A percentile compares a stretch with the other conserved stretches of the same genome.
Evolutionary conservation across 2,888 invertebrate genomes (phyloP).

Genomic region (Ecdyonurus torrentis): DNA sequence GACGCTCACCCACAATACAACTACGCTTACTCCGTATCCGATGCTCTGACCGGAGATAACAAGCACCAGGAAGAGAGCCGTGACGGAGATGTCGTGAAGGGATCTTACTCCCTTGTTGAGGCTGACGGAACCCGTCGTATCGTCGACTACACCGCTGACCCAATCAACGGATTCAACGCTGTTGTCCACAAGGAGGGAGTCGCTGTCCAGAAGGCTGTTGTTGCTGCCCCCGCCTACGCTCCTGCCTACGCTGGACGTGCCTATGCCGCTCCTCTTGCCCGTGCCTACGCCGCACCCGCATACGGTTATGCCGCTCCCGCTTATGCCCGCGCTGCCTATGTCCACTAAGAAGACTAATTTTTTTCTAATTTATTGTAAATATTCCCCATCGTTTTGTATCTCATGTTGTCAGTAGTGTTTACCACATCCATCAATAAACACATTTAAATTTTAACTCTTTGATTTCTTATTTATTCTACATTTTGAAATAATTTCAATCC

Average conservation of each 20-base stretch:
- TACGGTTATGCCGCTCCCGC: background rate
- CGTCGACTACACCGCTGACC: conserved; percentile 11
- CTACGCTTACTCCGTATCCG: conserved; percentile 7
- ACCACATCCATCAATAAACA: too few relatives aligned
- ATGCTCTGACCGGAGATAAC: conserved; percentile 8
- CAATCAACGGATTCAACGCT: conserved; percentile 10
- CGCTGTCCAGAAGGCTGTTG: conserved; percentile 3
- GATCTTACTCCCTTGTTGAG: conserved; percentile 8
- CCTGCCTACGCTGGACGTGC: too few relatives aligned
- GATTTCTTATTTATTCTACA: too few relatives aligned
- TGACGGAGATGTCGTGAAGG: conserved; percentile 8
- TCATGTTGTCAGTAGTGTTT: too few relatives aligned
- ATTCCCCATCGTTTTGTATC: too few relatives aligned
- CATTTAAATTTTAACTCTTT: too few relatives aligned
- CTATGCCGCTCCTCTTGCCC: background rate
- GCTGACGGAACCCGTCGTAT: conserved; percentile 10
- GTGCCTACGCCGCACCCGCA: conserved; percentile 6
- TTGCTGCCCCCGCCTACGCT: conserved; percentile 4
- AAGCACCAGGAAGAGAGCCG: conserved; percentile 8
- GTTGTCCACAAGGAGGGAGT: conserved; percentile 8
- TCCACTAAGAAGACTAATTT: too few relatives aligned
- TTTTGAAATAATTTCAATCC: too few relatives aligned
- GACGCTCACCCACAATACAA: conserved; percentile 11
- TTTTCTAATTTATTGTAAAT: too few relatives aligned
- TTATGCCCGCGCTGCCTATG: background rate